phyloP scores from a whole-genome alignment of 2,797 vertebrate species.

The Ciconia nigra region DNA sequence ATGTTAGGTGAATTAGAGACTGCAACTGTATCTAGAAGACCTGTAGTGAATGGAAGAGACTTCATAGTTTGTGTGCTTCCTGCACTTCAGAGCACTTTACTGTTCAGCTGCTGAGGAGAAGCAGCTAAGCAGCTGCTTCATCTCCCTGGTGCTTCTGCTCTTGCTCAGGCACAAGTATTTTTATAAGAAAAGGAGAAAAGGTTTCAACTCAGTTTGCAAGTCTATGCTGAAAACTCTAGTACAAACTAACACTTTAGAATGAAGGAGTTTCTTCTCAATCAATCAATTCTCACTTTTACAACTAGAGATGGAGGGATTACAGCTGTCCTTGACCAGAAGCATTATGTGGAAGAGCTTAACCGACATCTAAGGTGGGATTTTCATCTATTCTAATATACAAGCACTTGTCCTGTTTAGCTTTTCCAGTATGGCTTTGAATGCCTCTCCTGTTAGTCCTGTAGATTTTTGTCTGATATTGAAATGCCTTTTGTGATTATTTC shows the following conservation, averaged over 20 bases:
- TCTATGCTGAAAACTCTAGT: neutral
- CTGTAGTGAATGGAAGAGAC: neutral
- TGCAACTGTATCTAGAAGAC: neutral
- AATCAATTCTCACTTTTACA: constrained; percentile 30
- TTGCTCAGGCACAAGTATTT: neutral
- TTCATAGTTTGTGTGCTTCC: neutral
- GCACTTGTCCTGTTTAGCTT: neutral
- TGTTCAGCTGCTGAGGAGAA: neutral
- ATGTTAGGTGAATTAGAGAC: neutral
- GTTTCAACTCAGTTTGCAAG: neutral
- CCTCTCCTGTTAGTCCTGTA: neutral
- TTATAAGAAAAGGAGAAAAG: neutral
- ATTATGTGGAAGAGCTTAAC: constrained; percentile 97
- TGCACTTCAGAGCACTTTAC: neutral
- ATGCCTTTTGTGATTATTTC: neutral
- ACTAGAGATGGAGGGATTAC: constrained; percentile 89
- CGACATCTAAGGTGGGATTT: constrained; percentile 85
- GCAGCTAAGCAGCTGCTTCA: neutral
- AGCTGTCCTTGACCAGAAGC: constrained; percentile 95
- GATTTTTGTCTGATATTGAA: neutral
- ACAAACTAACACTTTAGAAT: neutral
- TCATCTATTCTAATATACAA: neutral
- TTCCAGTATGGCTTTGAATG: neutral
- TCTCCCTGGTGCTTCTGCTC: neutral
- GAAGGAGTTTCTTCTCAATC: neutral